A percentile compares a stretch with the other conserved stretches of the same genome.
phyloP scores from a whole-genome alignment of 2,113 vertebrate genomes.

The Oxyruncus cristatus region DNA sequence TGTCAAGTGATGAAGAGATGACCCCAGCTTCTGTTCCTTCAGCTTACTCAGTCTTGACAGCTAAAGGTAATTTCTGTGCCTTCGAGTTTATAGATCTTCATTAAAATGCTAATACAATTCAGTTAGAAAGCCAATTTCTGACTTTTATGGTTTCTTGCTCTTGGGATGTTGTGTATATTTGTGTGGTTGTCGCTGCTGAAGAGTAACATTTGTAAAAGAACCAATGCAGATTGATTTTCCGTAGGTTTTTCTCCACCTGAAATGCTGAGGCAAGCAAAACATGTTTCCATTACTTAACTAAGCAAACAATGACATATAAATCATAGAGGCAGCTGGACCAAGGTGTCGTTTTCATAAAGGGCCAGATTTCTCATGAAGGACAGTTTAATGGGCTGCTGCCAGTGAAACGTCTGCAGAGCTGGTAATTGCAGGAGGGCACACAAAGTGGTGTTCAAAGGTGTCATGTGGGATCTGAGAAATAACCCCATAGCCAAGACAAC shows the following conservation, averaged over 20 bases:
- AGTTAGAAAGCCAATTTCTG: conserved; percentile 19
- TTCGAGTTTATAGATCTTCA: conserved; percentile 45
- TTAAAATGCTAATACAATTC: conserved; percentile 51
- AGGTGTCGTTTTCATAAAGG: conserved; percentile 71
- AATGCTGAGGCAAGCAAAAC: conserved; percentile 68
- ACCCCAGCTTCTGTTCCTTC: conserved; percentile 36
- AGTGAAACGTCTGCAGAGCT: conserved; percentile 65
- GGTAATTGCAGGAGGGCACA: conserved; percentile 63
- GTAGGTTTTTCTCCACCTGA: not conserved
- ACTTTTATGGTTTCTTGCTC: conserved; percentile 6
- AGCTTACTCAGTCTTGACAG: conserved; percentile 2
- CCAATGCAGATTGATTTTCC: conserved; percentile 9
- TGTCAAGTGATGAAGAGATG: not conserved
- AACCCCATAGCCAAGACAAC: conserved; percentile 25
- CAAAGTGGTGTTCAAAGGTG: conserved; percentile 38
- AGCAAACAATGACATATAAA: conserved; percentile 65
- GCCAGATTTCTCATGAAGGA: conserved; percentile 72
- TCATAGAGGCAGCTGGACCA: conserved; percentile 67
- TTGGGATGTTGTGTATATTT: not conserved
- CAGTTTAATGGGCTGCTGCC: conserved; percentile 75
- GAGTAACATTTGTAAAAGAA: conserved; percentile 5
- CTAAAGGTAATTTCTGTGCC: conserved; percentile 35
- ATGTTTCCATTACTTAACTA: conserved; percentile 71
- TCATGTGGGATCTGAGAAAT: conserved; percentile 39
- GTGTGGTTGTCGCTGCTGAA: not conserved